A percentile compares a stretch with the other conserved stretches of the same genome.
Evolutionary conservation across 2,797 vertebrate genomes (phyloP).

Genomic region (Acomys russatus): DNA sequence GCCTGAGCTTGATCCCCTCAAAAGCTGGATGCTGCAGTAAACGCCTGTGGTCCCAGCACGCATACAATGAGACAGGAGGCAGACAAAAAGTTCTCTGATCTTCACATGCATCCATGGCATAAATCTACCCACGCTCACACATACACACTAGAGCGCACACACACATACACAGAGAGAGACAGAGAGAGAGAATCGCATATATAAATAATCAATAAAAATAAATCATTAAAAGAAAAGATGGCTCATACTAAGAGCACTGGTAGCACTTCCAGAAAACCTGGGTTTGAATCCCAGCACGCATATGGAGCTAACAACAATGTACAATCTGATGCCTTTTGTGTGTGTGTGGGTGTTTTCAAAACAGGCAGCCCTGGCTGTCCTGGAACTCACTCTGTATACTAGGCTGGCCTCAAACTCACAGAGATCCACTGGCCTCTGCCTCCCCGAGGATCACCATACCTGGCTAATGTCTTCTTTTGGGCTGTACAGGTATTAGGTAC

Average conservation of each 20-base stretch:
- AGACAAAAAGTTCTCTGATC: neutral
- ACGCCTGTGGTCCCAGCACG: neutral
- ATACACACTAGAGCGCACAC: neutral
- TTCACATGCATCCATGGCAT: neutral
- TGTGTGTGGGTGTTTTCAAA: too few relatives aligned
- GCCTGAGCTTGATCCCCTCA: neutral
- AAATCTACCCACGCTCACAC: neutral
- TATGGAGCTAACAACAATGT: neutral
- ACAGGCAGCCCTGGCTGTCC: too few relatives aligned
- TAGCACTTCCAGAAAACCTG: neutral
- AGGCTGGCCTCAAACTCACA: too few relatives aligned
- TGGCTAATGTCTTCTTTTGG: neutral
- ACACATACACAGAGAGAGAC: neutral
- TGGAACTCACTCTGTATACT: too few relatives aligned
- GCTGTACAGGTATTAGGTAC: neutral
- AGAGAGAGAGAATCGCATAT: neutral
- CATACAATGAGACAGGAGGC: neutral
- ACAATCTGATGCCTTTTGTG: neutral
- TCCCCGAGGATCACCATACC: too few relatives aligned
- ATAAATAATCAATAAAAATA: neutral
- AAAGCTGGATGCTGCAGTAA: neutral
- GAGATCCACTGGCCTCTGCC: too few relatives aligned
- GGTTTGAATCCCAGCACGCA: neutral
- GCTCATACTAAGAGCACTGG: neutral
- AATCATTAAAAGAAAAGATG: neutral